Conservation (phyloP, 2,797 vertebrate species). For the Parauchenoglanis punctatus region DNA sequence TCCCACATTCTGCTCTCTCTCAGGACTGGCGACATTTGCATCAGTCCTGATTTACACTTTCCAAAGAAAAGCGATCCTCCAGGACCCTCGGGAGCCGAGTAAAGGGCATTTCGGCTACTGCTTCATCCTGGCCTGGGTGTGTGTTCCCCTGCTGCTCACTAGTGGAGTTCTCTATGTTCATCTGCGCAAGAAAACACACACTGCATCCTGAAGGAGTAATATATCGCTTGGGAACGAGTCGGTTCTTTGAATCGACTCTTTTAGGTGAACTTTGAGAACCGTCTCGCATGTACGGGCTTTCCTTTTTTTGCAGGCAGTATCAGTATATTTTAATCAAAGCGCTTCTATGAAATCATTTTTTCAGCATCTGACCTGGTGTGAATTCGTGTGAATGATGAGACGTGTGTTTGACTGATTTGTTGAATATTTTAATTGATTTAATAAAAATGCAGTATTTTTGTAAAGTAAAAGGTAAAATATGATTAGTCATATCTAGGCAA, state of each 20-base stretch:
- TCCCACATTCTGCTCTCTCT: not conserved
- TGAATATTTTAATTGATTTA: not conserved
- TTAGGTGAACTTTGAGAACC: not conserved
- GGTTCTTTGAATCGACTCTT: not conserved
- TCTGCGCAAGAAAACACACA: constrained; percentile 83
- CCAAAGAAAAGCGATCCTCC: constrained; percentile 77
- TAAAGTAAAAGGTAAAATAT: not conserved
- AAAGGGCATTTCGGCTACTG: constrained; percentile 83
- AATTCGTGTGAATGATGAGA: not conserved
- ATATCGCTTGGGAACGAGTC: not conserved
- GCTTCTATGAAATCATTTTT: too few species aligned
- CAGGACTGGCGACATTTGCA: constrained; percentile 80
- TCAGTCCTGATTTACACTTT: constrained; percentile 85
- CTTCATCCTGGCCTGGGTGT: constrained; percentile 85
- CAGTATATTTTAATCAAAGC: not conserved
- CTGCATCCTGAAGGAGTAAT: not conserved
- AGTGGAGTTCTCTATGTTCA: constrained; percentile 84
- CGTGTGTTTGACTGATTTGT: not conserved
- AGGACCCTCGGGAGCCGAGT: constrained; percentile 60
- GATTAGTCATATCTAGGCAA: not conserved
- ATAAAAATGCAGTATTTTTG: not conserved
- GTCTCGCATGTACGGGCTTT: not conserved
- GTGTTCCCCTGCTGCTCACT: constrained; percentile 81
- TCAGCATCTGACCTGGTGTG: not conserved
- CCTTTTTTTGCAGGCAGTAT: not conserved